phyloP scores from a whole-genome alignment of 2,888 invertebrate species.

The Danaus chrysippus region DNA sequence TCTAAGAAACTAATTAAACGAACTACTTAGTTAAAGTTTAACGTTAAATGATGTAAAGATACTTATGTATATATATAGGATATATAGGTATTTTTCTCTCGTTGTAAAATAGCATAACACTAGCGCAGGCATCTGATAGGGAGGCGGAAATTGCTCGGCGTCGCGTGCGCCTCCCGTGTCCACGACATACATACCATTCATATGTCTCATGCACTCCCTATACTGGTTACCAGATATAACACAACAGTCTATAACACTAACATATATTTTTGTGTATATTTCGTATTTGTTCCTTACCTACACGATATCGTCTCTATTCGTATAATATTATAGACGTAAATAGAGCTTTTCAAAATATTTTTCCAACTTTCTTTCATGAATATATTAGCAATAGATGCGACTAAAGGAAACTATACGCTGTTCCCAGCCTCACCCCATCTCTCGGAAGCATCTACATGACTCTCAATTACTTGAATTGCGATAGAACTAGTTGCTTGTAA shows the following conservation, averaged over 20 bases:
- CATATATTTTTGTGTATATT: not conserved
- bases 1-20: conserved; percentile 17
- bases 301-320: not conserved
- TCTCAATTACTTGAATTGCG: conserved; percentile 39
- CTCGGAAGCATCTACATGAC: conserved; percentile 39
- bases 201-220: conserved; percentile 44
- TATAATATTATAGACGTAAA: conserved; percentile 3
- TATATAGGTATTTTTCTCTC: conserved; percentile 29
- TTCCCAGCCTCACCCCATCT: conserved; percentile 46
- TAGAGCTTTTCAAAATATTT: conserved; percentile 3
- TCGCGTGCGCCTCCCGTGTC: conserved; percentile 60
- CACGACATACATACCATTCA: conserved; percentile 64
- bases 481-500: conserved; percentile 1
- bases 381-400: conserved; percentile 79
- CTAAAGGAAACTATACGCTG: conserved; percentile 72
- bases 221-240: conserved; percentile 6
- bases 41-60: not conserved
- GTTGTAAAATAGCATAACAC: conserved; percentile 35
- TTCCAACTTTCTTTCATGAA: conserved; percentile 60
- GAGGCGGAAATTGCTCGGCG: conserved; percentile 74
- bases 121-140: conserved; percentile 66
- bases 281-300: not conserved
- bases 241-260: not conserved
- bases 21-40: conserved; percentile 2
- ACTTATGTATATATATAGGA: not conserved